Evolutionary conservation across 2,888 invertebrate species (phyloP), one percentile per base, ranked within the genome.

Genomic region (Netelia fuscicornis): DNA sequence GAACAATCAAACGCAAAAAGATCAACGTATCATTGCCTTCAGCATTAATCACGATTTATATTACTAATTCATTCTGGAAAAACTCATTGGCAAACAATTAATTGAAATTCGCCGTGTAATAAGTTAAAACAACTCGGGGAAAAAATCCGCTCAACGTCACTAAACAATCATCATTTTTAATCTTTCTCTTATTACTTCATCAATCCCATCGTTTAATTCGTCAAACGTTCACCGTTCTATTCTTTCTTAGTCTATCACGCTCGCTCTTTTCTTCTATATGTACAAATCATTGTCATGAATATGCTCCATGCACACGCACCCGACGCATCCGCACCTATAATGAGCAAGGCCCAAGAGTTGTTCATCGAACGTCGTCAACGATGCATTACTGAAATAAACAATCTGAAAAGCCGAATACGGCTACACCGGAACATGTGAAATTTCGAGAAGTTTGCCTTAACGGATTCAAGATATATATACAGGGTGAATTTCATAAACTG

Each of bases 41-140:
- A 11, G 37, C 60, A 74, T 42, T 62, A 11, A 60, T 44, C 79
- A 84, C 86, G 88, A 84, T 88, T 90, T 90, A 91, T 90, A 90
- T 90, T 89, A 89, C 87, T 89, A 89, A 83, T 74, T 75, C 74
- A 75, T 74, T 70, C 54, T 79, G 44, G 30, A 75, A 30, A 58
- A 64, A 52, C 37, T 13, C 48, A 25, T 65, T 65, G 75, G 80
- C 74, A 83, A 48, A 77, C 58, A 56, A 62, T 20, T 44, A 64
- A 30, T 64, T 48, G 65, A 74, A 56, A 82, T 58, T 77, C 77
- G 77, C 77, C 65, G 20, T 42, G 30, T 44, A 77, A 58, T 67
- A 72, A 72, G 42, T 60, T 72, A 72, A 71, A 72, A 72, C 20
- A 62, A 30, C 25, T 62, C 9, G 13, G 10, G 10, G 10, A 62